A percentile compares a stretch with the other conserved stretches of the same genome.
phyloP scores from a whole-genome alignment of 2,888 invertebrate species.

The Plagodis pulveraria region DNA sequence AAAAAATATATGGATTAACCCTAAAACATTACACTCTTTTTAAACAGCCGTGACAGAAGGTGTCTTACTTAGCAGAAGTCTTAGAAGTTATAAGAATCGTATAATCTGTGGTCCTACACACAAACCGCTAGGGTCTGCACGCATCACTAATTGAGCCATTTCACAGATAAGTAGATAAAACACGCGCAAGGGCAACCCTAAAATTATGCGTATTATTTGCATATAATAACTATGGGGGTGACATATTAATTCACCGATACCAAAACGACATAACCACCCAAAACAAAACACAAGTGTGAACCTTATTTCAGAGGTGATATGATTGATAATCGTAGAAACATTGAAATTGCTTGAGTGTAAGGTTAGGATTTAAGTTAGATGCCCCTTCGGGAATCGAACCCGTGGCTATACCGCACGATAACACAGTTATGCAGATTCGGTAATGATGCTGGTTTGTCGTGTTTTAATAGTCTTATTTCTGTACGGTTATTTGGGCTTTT shows the following conservation, averaged over 20 bases:
- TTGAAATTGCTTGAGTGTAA: background rate
- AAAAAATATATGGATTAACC: no score
- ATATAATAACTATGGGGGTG: constrained; percentile 80
- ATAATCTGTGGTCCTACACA: constrained; percentile 11
- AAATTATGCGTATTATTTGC: constrained; percentile 83
- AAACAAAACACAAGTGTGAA: constrained; percentile 24
- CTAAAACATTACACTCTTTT: no score
- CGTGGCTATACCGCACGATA: constrained; percentile 66
- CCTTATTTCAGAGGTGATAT: background rate
- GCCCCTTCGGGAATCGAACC: constrained; percentile 60
- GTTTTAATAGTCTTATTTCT: constrained; percentile 46
- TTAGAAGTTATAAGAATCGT: no score
- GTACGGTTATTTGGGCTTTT: constrained; percentile 12
- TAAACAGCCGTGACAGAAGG: no score
- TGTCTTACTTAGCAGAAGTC: no score
- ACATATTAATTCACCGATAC: constrained; percentile 46
- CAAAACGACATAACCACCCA: constrained; percentile 35
- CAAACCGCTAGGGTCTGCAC: constrained; percentile 50
- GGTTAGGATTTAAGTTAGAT: constrained; percentile 31
- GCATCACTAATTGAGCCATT: constrained; percentile 81
- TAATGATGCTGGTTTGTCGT: constrained; percentile 63
- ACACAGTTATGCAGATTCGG: constrained; percentile 77
- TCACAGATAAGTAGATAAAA: constrained; percentile 84
- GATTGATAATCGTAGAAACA: constrained; percentile 15
- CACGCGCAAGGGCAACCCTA: constrained; percentile 74